phyloP scores from a whole-genome alignment of 2,888 invertebrate genomes.

The Exocentrus adspersus region DNA sequence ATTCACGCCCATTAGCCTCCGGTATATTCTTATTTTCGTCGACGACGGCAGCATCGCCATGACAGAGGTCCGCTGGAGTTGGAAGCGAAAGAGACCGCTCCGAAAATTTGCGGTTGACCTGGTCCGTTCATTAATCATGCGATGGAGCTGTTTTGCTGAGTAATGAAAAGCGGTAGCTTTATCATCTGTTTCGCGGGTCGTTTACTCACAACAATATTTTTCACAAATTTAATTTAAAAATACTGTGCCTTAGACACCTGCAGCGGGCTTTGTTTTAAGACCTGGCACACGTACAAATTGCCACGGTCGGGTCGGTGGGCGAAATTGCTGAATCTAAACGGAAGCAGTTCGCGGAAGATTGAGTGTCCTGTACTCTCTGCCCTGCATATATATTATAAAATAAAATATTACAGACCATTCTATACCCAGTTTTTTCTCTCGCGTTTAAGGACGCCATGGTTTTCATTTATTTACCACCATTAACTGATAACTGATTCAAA shows the following conservation, averaged over 20 bases:
- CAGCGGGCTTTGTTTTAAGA: conserved; percentile 14
- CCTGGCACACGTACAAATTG: conserved; percentile 13
- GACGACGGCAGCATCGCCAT: conserved; percentile 14
- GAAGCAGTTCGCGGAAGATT: not conserved
- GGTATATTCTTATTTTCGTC: conserved; percentile 6
- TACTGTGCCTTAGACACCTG: conserved; percentile 20
- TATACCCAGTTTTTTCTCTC: no score
- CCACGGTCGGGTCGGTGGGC: not conserved
- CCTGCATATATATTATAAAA: not conserved
- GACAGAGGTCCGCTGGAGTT: conserved; percentile 35
- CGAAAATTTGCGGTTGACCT: conserved; percentile 56
- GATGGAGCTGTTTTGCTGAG: conserved; percentile 49
- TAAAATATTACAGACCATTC: not conserved
- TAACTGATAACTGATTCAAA: no score
- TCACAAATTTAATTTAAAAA: conserved; percentile 47
- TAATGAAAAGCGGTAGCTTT: conserved; percentile 56
- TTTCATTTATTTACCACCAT: no score
- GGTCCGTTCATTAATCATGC: conserved; percentile 55
- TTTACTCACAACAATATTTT: conserved; percentile 53
- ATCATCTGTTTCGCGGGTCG: conserved; percentile 56
- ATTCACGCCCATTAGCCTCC: not conserved
- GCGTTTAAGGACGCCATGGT: no score
- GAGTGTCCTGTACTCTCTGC: not conserved
- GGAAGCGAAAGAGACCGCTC: conserved; percentile 38
- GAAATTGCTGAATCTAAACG: conserved; percentile 2